These are phyloP conservation scores for Pantala flavescens DNA, from an alignment of 1,140 invertebrate genomes.

Conservation along the genomic window DNA sequence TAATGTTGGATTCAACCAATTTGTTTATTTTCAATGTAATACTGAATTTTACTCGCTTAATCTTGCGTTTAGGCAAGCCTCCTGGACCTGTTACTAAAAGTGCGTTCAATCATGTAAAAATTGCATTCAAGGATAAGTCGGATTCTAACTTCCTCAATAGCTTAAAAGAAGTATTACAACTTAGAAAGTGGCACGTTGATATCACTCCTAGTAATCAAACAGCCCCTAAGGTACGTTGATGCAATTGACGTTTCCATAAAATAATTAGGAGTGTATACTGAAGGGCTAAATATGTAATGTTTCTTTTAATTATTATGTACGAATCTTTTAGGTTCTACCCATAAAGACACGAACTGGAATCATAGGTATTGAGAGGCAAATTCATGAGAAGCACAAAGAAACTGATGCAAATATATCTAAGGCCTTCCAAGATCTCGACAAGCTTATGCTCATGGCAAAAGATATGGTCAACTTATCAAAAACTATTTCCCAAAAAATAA, in stretches of 20 bases:
- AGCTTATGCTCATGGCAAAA: slow-evolving; percentile 91
- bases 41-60: slow-evolving; percentile 23
- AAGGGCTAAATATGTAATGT: not conserved
- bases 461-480: slow-evolving; percentile 93
- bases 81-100: slow-evolving; percentile 65
- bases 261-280: slow-evolving; percentile 16
- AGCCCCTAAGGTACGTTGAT: slow-evolving; percentile 16
- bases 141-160: slow-evolving; percentile 54
- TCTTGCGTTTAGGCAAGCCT: slow-evolving; percentile 43
- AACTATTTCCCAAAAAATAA: slow-evolving; percentile 85
- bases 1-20: not conserved
- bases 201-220: slow-evolving; percentile 20
- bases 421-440: slow-evolving; percentile 91
- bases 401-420: slow-evolving; percentile 83
- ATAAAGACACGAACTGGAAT: slow-evolving; percentile 78
- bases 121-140: slow-evolving; percentile 81
- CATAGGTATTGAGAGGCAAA: slow-evolving; percentile 85
- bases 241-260: slow-evolving; percentile 24
- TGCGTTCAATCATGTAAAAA: slow-evolving; percentile 62
- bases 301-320: slow-evolving; percentile 11
- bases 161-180: slow-evolving; percentile 48
- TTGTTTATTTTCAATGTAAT: slow-evolving; percentile 24
- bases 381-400: slow-evolving; percentile 79
- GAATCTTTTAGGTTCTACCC: slow-evolving; percentile 29
- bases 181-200: slow-evolving; percentile 43